Evolutionary conservation across 1,140 invertebrate species (phyloP).

Genomic region (Bombus terrestris): DNA sequence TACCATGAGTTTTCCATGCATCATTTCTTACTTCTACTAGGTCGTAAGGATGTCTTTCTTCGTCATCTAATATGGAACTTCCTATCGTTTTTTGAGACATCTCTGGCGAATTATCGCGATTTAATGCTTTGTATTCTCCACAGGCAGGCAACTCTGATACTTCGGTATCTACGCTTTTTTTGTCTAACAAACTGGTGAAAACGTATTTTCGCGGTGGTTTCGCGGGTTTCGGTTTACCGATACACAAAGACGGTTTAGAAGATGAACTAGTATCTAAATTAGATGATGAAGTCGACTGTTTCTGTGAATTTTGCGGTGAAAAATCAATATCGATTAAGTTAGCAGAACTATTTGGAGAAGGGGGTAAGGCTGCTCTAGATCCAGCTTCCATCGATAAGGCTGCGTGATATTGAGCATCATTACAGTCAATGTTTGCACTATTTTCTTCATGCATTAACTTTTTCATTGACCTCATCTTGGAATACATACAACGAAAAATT

Average conservation of each 20-base stretch:
- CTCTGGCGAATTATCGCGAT: slow-evolving; percentile 69
- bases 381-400: slow-evolving; percentile 89
- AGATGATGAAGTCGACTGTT: slow-evolving; percentile 68
- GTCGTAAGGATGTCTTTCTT: slow-evolving; percentile 85
- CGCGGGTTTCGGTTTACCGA: slow-evolving; percentile 85
- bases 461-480: slow-evolving; percentile 93
- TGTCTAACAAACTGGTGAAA: slow-evolving; percentile 77
- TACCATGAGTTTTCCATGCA: slow-evolving; percentile 90
- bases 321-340: slow-evolving; percentile 82
- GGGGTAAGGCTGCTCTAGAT: slow-evolving; percentile 89
- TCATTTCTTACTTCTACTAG: slow-evolving; percentile 87
- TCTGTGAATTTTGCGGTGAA: slow-evolving; percentile 77
- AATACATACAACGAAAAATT: slow-evolving; percentile 90
- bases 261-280: slow-evolving; percentile 60
- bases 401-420: slow-evolving; percentile 89
- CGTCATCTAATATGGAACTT: slow-evolving; percentile 53
- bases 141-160: slow-evolving; percentile 59
- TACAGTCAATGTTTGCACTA: slow-evolving; percentile 86
- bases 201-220: slow-evolving; percentile 87
- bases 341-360: slow-evolving; percentile 84
- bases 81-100: slow-evolving; percentile 74
- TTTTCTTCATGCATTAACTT: slow-evolving; percentile 88
- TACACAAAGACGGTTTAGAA: slow-evolving; percentile 72
- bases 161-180: slow-evolving; percentile 72
- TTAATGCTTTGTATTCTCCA: slow-evolving; percentile 71